Evolutionary conservation across 2,797 vertebrate genomes (phyloP), one percentile per base, ranked within the genome.

Genomic region (Austrolebias charrua): DNA sequence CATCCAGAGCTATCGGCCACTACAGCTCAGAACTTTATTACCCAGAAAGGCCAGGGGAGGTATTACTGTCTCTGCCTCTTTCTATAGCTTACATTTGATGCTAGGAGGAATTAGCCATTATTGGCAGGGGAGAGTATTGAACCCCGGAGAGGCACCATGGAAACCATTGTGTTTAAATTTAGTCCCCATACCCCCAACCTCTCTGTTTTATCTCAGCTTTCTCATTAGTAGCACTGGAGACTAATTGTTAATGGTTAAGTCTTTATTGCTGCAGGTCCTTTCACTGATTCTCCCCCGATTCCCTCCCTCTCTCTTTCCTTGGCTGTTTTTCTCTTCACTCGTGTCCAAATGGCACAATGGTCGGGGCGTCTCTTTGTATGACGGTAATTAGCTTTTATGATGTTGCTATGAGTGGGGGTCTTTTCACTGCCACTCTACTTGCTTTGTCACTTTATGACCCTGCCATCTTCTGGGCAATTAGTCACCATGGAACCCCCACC

Each of bases 301-400:
- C 55, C 55, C 60, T 48, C 52, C 28, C 60, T 66, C 63, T 57
- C 24, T 35, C 46, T 72, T 44, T 63, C 38, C 63, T 40, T 73
- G 57, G 14, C 55, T 66, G 47, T 69, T 72, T 81, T 76, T 59
- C 59, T 63, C 48, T 4, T 72, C 73, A 91, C 92, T 92, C 90
- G 80, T 75, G 94, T 95, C 92, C 92, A 95, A 94, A 92, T 91
- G 90, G 91, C 94, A 94, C 92, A 89, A 81, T 86, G 88, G 86
- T 83, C 89, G 82, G 75, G 86, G 76, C 61, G 65, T 85, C 68
- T 80, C 94, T 91, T 95, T 95, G 92, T 94, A 90, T 91, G 92
- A 91, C 91, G 92, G 94, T 95, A 98, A 97, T 96, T 95, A 94
- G 93, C 88, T 93, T 96, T 96, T 95, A 95, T 95, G 92, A 93